Evolutionary conservation across 2,113 vertebrate species (phyloP).

Genomic region (Zosterops hypoxanthus): DNA sequence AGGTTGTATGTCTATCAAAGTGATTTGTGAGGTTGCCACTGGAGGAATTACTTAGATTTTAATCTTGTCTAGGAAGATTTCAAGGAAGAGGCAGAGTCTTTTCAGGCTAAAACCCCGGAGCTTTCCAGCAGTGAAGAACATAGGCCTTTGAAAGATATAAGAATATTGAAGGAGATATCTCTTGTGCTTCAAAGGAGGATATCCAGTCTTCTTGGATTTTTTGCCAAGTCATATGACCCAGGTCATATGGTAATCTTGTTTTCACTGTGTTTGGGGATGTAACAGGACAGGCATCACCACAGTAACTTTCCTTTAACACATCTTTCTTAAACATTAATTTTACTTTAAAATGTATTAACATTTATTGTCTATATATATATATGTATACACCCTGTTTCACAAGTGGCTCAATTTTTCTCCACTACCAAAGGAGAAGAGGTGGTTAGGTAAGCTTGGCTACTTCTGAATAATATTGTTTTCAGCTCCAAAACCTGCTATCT

Average conservation of each 20-base stretch:
- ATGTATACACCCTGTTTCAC: background rate
- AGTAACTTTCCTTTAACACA: background rate
- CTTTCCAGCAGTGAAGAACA: background rate
- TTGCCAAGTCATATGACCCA: background rate
- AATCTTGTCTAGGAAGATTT: background rate
- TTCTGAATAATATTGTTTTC: background rate
- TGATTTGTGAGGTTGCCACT: background rate
- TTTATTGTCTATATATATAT: background rate
- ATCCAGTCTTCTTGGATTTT: background rate
- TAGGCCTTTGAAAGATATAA: background rate
- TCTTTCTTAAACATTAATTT: background rate
- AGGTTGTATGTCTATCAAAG: background rate
- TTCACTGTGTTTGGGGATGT: background rate
- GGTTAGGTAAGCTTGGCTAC: background rate
- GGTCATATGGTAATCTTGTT: background rate
- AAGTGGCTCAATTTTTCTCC: background rate
- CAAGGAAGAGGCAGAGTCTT: background rate
- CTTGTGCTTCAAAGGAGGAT: accelerated
- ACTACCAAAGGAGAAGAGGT: background rate
- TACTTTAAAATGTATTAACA: background rate
- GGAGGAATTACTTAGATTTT: slow-evolving; percentile 9
- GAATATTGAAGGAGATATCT: background rate
- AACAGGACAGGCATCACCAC: background rate
- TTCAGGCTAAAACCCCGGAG: background rate
- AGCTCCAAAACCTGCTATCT: background rate